These are phyloP conservation scores for Netelia fuscicornis DNA, from an alignment of 2,888 invertebrate species.

Conservation along the genomic window DNA sequence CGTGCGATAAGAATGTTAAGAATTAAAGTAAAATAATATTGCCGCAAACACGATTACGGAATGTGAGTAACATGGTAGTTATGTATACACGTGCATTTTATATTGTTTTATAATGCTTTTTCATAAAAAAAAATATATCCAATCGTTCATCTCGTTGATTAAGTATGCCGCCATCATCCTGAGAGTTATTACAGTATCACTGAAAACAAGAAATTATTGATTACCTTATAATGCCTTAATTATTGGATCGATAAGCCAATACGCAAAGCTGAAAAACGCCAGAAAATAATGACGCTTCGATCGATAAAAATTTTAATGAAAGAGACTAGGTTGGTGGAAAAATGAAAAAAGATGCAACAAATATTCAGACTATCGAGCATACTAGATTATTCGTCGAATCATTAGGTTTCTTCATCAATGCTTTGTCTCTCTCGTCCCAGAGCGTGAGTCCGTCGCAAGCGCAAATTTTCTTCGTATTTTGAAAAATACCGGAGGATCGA, in stretches of 20 bases:
- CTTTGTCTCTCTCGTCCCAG: conserved; percentile 93
- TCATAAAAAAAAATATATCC: conserved; percentile 54
- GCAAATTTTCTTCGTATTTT: conserved; percentile 95
- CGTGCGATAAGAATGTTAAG: conserved; percentile 37
- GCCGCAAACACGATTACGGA: conserved; percentile 31
- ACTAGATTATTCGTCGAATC: conserved; percentile 54
- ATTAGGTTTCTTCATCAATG: conserved; percentile 83
- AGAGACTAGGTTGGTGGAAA: conserved; percentile 24
- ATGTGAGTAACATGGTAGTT: conserved; percentile 3
- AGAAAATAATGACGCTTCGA: background rate
- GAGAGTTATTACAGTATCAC: conserved; percentile 29
- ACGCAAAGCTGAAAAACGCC: background rate
- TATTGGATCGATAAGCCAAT: too few species aligned
- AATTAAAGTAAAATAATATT: conserved; percentile 28
- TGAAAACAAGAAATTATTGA: conserved; percentile 48
- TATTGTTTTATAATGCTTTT: conserved; percentile 64
- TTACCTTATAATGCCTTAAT: background rate
- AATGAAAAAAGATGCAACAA: background rate
- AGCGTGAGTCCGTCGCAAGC: conserved; percentile 95
- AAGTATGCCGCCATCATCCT: conserved; percentile 30
- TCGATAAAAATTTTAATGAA: conserved; percentile 23
- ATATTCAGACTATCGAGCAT: conserved; percentile 65
- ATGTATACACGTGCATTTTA: conserved; percentile 54
- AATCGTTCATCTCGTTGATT: conserved; percentile 44
- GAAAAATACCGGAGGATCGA: conserved; percentile 93